Evolutionary conservation across 2,113 vertebrate genomes (phyloP), one percentile per base, ranked within the genome.

Genomic region (Urocolius indicus): DNA sequence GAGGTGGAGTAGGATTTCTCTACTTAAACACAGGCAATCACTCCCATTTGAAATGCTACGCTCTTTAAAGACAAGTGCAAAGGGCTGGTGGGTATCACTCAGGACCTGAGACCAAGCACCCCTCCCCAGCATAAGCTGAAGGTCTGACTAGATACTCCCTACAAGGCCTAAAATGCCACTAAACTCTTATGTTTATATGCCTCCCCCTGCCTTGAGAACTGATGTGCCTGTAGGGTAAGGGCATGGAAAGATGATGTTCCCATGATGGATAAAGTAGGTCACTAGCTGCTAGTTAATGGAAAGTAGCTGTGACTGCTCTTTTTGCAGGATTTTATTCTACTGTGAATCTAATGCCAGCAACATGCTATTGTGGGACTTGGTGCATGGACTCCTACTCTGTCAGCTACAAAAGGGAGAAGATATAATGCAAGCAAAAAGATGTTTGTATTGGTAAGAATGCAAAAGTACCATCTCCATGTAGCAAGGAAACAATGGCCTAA

Each of bases 351-450:
- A 26, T 22, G 29, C 30, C 79, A 78, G 26, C 73, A 51, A 71
- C 6, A 5, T 0, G 0, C 49, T 48, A 20, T 1, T 34, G 34
- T 13, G 34, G 41, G 30, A 36, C 27, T 16, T 10, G 1, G 38
- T 11, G 46, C 22, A 26, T 1, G 2, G 38, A 73, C 13, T 61
- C 20, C 45, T 51, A 26, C 4, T 46, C 57, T 55, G 11, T n/a
- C 9, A 92, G 51, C 41, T 45, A 23, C 1, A 0, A 14, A 58
- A 71, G 26, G 5, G 6, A 32, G 12, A 84, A 22, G 45, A 49
- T 6, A 81, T 22, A 29, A 7, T 24, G 17, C 43, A 94, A 62
- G 24, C 16, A 15, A 69, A 67, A 63, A 83, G 17, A 75, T 32
- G 11, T 20, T 76, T 0, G 9, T 10, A 36, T 54, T 1, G 4